Base-by-base conservation (phyloP, 1,140 invertebrate genomes). In the Heterodera schachtii region DNA sequence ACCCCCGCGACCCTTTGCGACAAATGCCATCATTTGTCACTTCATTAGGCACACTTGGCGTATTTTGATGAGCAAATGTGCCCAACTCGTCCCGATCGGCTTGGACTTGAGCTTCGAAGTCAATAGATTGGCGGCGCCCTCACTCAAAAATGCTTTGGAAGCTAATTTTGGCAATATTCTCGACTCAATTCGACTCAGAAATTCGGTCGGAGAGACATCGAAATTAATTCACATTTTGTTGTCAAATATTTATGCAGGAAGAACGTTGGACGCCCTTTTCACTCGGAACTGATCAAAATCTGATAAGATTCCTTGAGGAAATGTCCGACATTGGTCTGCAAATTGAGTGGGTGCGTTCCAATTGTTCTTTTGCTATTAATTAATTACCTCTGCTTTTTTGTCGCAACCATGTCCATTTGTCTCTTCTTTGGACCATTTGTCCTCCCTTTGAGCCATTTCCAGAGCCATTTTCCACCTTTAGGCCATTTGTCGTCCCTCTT, bases 61-160 rank as follows among this genome's bases (percentile, higher is more conserved):
- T 8, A 86, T 85, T 82, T 71, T 89, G 67, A 81, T 86, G 49
- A 70, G 77, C 66, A 75, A 81, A 76, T 90, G 86, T 77, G 82
- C 76, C 57, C 85, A 94, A 93, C 87, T 95, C 52, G 92, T 91
- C 44, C 91, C 92, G 64, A 92, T 94, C 81, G 95, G 95, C 0
- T 91, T 95, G 83, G 95, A 95, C 90, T 90, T 97, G 49, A 93
- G 93, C 73, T 96, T 95, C 90, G 93, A 94, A 86, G 91, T 97
- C 74, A 94, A 96, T 86, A 93, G 93, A 49, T 92, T 94, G 80
- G 91, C 97, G 57, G 92, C 93, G 83, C 91, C 92, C 16, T 93
- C 94, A 31, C 90, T 95, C 43, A 90, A 91, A 74, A 88, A 87
- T 81, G 89, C 91, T 16, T 90, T 95, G 64, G 91, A 92, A 82